Percentiles rank a stretch among this genome's conserved stretches.
Conservation (phyloP, 2,888 invertebrate species). For the Rhyacophila evoluta region DNA sequence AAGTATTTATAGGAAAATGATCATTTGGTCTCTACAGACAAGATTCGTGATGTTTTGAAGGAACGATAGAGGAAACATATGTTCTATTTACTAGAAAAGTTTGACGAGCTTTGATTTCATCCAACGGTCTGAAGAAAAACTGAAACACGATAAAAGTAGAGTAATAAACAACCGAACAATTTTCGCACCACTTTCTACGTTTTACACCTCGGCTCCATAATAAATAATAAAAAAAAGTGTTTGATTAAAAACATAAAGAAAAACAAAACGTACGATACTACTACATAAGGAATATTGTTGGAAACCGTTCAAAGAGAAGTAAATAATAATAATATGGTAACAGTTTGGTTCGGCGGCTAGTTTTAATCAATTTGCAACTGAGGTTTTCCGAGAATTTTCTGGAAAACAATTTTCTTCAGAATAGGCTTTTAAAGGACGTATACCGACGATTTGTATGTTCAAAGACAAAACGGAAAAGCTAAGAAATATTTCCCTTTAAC, state of each 20-base stretch:
- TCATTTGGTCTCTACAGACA: too few species aligned
- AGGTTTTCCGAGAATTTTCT: neutral
- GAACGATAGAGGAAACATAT: neutral
- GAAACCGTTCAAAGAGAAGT: neutral
- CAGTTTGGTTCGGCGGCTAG: neutral
- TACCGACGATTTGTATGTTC: neutral
- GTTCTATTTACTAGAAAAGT: neutral
- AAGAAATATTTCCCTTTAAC: neutral
- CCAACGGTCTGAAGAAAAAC: neutral
- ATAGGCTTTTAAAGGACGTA: neutral
- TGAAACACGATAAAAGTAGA: neutral
- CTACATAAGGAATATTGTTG: neutral
- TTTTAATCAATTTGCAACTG: constrained; percentile 6
- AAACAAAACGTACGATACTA: neutral
- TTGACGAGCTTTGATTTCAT: constrained; percentile 8
- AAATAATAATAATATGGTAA: neutral
- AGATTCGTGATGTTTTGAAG: too few species aligned
- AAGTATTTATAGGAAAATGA: too few species aligned
- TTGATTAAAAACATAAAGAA: constrained; percentile 33
- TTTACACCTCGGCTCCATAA: constrained; percentile 25
- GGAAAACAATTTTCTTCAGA: neutral
- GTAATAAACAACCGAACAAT: constrained; percentile 28
- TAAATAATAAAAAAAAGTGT: constrained; percentile 34
- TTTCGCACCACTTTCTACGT: constrained; percentile 31
- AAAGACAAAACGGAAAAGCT: neutral